Evolutionary conservation across 2,888 invertebrate species (phyloP).

Genomic region (Thyatira batis): DNA sequence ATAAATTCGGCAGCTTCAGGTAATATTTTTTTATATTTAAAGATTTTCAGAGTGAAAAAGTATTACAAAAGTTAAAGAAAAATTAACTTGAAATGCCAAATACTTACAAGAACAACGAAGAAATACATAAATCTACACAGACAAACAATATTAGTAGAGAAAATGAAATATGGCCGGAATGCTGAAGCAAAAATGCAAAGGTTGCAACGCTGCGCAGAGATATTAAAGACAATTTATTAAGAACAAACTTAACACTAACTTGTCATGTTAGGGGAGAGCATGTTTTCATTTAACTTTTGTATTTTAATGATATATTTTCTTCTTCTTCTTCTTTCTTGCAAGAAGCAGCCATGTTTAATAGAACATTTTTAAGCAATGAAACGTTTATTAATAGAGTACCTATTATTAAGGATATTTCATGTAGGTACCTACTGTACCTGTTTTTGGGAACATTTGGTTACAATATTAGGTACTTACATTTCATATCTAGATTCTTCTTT

Average conservation of each 20-base stretch:
- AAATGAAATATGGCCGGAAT: slow-evolving; percentile 31
- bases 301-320: slow-evolving; percentile 10
- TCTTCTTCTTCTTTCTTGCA: background rate
- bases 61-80: background rate
- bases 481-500: no score
- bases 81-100: background rate
- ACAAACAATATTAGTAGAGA: slow-evolving; percentile 24
- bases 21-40: no score
- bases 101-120: background rate
- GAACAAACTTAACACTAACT: slow-evolving; percentile 28
- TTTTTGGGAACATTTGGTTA: no score
- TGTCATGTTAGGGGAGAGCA: slow-evolving; percentile 19
- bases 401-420: no score
- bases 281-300: slow-evolving; percentile 27
- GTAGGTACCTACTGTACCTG: no score
- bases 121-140: background rate
- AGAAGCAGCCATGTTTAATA: slow-evolving; percentile 10
- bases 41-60: no score
- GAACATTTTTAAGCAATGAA: background rate
- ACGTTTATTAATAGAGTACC: no score
- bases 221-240: slow-evolving; percentile 46
- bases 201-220: slow-evolving; percentile 25
- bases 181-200: slow-evolving; percentile 35
- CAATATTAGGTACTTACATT: no score
- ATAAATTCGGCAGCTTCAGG: no score